phyloP scores from a whole-genome alignment of 2,888 invertebrate genomes.

The Achlya flavicornis region DNA sequence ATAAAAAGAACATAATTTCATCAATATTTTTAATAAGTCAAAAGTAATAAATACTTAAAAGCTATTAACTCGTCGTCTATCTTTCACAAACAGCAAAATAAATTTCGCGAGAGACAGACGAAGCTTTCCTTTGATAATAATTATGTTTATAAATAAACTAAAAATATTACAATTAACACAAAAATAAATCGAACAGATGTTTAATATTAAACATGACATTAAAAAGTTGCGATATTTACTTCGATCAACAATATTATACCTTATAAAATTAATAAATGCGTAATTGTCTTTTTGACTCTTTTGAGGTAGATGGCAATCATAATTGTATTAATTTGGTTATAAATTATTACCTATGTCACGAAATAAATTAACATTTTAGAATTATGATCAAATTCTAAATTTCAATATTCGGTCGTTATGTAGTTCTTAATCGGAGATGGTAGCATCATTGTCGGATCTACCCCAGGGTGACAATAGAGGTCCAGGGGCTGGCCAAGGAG shows the following conservation, averaged over 20 bases:
- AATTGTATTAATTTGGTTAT: too few species aligned
- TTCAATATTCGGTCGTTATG: slow-evolving; percentile 14
- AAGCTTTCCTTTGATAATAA: slow-evolving; percentile 30
- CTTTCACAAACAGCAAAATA: slow-evolving; percentile 62
- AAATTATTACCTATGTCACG: too few species aligned
- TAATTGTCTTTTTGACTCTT: slow-evolving; percentile 13
- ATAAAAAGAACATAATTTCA: neutral
- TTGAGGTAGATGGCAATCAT: slow-evolving; percentile 7
- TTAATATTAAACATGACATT: slow-evolving; percentile 9
- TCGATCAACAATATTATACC: too few species aligned
- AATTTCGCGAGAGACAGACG: slow-evolving; percentile 68
- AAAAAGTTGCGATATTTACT: slow-evolving; percentile 13
- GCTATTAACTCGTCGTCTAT: slow-evolving; percentile 57
- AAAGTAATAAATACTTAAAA: slow-evolving; percentile 26
- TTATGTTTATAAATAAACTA: neutral
- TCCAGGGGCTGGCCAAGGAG: slow-evolving; percentile 72
- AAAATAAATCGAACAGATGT: neutral
- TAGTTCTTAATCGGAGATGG: slow-evolving; percentile 60
- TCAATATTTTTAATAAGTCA: neutral
- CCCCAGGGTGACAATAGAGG: slow-evolving; percentile 75
- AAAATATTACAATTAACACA: neutral
- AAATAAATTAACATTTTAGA: neutral
- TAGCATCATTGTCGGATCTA: slow-evolving; percentile 72
- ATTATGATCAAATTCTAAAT: neutral
- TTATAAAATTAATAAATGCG: slow-evolving; percentile 34